phyloP scores from a whole-genome alignment of 2,113 vertebrate species.

The Ariopsis seemanni region DNA sequence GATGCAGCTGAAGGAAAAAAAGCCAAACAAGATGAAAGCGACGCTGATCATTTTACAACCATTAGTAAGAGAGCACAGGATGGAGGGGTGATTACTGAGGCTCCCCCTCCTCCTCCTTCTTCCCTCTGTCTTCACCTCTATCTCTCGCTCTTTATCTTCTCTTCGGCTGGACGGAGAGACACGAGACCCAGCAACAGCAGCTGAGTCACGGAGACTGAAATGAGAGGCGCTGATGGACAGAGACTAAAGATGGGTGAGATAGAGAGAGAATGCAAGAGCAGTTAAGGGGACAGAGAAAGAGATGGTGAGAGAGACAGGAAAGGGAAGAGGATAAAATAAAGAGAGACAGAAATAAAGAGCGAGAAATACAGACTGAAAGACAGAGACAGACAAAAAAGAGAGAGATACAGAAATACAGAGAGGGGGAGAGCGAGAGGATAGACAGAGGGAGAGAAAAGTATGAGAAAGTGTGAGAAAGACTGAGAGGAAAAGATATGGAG shows the following conservation, averaged over 20 bases:
- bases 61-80: constrained; percentile 56
- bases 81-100: constrained; percentile 44
- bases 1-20: constrained; percentile 21
- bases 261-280: constrained; percentile 50
- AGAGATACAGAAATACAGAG: background rate
- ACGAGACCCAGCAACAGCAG: background rate
- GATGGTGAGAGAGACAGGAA: too few species aligned
- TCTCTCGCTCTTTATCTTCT: background rate
- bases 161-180: constrained; percentile 12
- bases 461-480: background rate
- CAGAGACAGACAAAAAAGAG: too few species aligned
- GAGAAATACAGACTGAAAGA: too few species aligned
- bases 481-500: background rate
- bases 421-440: background rate
- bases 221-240: constrained; percentile 65
- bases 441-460: background rate
- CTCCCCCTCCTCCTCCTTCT: constrained; percentile 11
- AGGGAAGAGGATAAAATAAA: background rate
- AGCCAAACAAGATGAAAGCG: constrained; percentile 33
- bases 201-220: constrained; percentile 60
- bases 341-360: background rate
- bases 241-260: constrained; percentile 58
- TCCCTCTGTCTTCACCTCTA: constrained; percentile 25
- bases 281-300: constrained; percentile 28
- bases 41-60: constrained; percentile 32